phyloP scores from a whole-genome alignment of 2,888 invertebrate species.

The Plusia festucae region DNA sequence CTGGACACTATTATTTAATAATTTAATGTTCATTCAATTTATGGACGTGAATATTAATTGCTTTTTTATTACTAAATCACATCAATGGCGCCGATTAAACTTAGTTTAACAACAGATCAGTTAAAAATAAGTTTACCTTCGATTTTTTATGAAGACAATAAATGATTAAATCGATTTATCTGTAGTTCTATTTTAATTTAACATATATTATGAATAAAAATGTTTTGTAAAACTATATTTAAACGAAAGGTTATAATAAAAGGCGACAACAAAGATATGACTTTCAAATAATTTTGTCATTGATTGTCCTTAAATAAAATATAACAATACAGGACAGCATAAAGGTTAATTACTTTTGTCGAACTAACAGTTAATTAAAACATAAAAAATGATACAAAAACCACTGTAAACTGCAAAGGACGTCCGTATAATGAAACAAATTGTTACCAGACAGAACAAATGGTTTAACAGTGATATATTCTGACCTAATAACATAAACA shows the following conservation, averaged over 20 bases:
- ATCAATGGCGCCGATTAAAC: constrained; percentile 4
- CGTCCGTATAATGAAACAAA: constrained; percentile 19
- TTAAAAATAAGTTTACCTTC: not conserved
- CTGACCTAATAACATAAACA: constrained; percentile 68
- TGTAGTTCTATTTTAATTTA: no score
- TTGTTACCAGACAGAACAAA: constrained; percentile 17
- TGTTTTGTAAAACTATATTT: not conserved
- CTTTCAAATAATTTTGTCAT: constrained; percentile 7
- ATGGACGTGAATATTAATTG: not conserved
- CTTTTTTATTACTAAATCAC: constrained; percentile 1
- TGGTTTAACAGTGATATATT: constrained; percentile 46
- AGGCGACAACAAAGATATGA: not conserved
- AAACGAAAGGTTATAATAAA: not conserved
- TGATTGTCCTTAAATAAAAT: constrained; percentile 46
- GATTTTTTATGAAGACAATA: not conserved
- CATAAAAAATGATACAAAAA: constrained; percentile 32
- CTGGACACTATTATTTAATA: constrained; percentile 14
- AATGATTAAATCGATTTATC: not conserved
- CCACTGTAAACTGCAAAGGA: constrained; percentile 31
- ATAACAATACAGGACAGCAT: constrained; percentile 41
- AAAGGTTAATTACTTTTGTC: constrained; percentile 53
- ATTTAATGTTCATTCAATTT: constrained; percentile 2
- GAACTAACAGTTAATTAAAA: constrained; percentile 41
- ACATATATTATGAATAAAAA: no score
- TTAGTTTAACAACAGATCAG: not conserved